A percentile compares a stretch with the other conserved stretches of the same genome.
Conservation (phyloP, 2,113 vertebrate genomes). For the Tympanuchus pallidicinctus region DNA sequence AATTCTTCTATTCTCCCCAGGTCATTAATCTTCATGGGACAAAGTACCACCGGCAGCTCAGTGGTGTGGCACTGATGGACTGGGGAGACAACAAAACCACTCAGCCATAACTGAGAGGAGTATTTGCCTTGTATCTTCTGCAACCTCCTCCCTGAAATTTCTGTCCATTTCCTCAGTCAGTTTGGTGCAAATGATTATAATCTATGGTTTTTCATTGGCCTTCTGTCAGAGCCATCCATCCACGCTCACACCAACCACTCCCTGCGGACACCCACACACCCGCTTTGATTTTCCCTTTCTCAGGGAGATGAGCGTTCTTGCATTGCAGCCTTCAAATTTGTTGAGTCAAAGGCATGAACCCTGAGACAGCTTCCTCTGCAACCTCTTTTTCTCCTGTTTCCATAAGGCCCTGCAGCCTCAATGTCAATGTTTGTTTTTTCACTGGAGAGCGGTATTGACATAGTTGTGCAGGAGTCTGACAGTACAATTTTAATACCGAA, state of each 20-base stretch:
- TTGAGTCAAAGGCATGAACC: neutral
- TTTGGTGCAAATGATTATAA: neutral
- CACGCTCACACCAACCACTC: neutral
- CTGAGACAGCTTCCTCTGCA: neutral
- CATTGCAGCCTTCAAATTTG: neutral
- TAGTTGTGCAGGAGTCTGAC: neutral
- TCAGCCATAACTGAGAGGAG: neutral
- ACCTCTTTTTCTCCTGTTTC: neutral
- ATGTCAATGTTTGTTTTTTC: neutral
- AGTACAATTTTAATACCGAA: neutral
- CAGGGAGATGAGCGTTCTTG: neutral
- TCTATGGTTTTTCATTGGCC: neutral
- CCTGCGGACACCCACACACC: neutral
- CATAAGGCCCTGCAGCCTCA: neutral
- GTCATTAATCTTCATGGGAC: conserved; percentile 57
- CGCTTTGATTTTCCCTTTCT: neutral
- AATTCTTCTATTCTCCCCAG: conserved; percentile 24
- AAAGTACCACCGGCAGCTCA: conserved; percentile 40
- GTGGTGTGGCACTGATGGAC: conserved; percentile 23
- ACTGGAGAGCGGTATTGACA: neutral
- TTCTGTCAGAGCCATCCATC: neutral
- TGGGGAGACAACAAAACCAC: conserved; percentile 6
- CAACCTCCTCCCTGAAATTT: neutral
- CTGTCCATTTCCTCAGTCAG: neutral
- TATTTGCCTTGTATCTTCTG: neutral